Percentiles rank a stretch among this genome's conserved stretches.
phyloP scores from a whole-genome alignment of 1,140 invertebrate species.

The Ceratina australensis region DNA sequence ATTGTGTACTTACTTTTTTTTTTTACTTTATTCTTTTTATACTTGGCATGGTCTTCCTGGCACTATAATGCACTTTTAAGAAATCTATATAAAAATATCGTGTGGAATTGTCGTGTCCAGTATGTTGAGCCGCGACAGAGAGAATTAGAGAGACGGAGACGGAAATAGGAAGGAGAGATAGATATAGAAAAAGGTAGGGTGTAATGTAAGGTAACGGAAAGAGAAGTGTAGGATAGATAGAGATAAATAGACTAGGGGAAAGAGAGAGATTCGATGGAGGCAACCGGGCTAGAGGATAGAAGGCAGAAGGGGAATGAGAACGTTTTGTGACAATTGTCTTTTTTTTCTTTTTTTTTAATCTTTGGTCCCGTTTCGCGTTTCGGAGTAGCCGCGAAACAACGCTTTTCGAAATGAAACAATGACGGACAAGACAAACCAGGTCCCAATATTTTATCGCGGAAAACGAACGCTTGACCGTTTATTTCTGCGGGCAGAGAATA shows the following conservation, averaged over 20 bases:
- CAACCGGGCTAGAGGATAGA: slow-evolving; percentile 30
- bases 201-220: neutral
- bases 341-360: slow-evolving; percentile 52
- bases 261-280: slow-evolving; percentile 32
- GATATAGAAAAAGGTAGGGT: too few species aligned
- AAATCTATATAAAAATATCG: slow-evolving; percentile 79
- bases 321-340: slow-evolving; percentile 57
- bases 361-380: slow-evolving; percentile 78
- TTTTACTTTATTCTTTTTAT: slow-evolving; percentile 45
- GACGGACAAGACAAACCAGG: slow-evolving; percentile 71
- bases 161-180: neutral
- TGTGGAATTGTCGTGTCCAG: slow-evolving; percentile 72
- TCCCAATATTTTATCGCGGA: slow-evolving; percentile 61
- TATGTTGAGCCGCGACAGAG: slow-evolving; percentile 65
- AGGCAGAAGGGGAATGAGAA: slow-evolving; percentile 45
- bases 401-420: slow-evolving; percentile 69
- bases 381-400: slow-evolving; percentile 71
- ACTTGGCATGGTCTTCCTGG: slow-evolving; percentile 72
- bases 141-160: slow-evolving; percentile 30
- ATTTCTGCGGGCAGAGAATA: slow-evolving; percentile 28
- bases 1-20: slow-evolving; percentile 4
- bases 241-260: neutral
- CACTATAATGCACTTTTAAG: slow-evolving; percentile 78
- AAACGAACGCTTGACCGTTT: slow-evolving; percentile 42
- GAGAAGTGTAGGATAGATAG: neutral